Evolutionary conservation across 2,113 vertebrate species (phyloP), one percentile per base, ranked within the genome.

Genomic region (Abramis brama): DNA sequence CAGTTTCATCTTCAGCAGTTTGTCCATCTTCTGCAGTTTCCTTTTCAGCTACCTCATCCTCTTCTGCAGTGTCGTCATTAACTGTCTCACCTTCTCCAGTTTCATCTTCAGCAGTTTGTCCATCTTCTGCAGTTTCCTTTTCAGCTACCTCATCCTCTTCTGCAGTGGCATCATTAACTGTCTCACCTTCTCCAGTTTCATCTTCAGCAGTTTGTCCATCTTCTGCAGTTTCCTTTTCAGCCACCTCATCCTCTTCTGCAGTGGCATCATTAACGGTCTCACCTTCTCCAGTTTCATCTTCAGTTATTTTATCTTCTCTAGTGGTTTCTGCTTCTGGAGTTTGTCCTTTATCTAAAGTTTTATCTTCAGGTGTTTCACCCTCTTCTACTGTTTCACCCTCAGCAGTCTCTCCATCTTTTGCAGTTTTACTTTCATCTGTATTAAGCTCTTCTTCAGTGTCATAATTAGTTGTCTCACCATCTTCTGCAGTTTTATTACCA

Each of bases 21-120:
- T 82, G 78, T 2, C 85, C 66, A 27, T 6, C 36, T 36, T n/a
- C 19, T 86, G 82, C 86, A 78, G 84, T 21, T 0, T 85, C 70
- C 50, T 60, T 36, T 30, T 71, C 57, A 27, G 68, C 83, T n/a
- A 21, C 17, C 2, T 80, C 57, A 55, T n/a, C 33, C 15, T 47
- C 45, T 88, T 85, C 79, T 73, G 5, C 57, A 45, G 55, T 66
- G 3, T 75, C 27, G 9, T 23, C 50, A 30, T 71, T n/a, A 77
- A 3, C 57, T 59, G 68, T 36, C 43, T 64, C 80, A 13, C 2
- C 30, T 27, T 27, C 27, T 27, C 27, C 27, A 27, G 1, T 27
- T 27, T 27, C 27, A 27, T 27, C 27, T 27, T 33, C 30, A 79
- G 85, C 30, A 60, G 57, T 66, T 10, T 27, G 13, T 47, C 21